Evolutionary conservation across 2,888 invertebrate genomes (phyloP).

Genomic region (Eugnorisma glareosa): DNA sequence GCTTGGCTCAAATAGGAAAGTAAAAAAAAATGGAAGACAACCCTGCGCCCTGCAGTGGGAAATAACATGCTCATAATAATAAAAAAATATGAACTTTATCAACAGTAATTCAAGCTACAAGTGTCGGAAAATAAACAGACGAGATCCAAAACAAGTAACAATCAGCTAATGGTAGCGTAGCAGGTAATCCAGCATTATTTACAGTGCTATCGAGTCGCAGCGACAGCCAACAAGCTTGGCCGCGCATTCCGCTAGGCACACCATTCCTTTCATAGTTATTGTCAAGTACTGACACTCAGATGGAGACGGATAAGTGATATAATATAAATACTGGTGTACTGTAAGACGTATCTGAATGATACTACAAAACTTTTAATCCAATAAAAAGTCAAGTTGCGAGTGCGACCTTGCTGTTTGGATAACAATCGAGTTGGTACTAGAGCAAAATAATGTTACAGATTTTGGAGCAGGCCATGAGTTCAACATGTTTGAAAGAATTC

Average conservation of each 20-base stretch:
- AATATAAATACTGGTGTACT: constrained; percentile 33
- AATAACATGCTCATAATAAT: neutral
- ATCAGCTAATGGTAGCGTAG: constrained; percentile 81
- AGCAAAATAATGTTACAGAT: neutral
- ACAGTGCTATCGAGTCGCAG: constrained; percentile 75
- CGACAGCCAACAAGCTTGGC: constrained; percentile 59
- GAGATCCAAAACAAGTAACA: constrained; percentile 57
- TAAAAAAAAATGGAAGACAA: neutral
- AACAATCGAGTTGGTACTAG: neutral
- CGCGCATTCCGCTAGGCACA: constrained; percentile 33
- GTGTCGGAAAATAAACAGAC: constrained; percentile 8
- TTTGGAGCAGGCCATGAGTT: neutral
- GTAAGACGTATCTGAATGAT: constrained; percentile 4
- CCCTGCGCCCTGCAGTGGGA: no score
- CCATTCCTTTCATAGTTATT: constrained; percentile 48
- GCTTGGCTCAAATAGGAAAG: no score
- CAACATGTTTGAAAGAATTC: constrained; percentile 18
- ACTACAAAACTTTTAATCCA: neutral
- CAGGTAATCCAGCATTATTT: constrained; percentile 79
- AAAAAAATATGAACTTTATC: neutral
- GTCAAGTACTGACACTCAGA: constrained; percentile 36
- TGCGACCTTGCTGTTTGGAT: constrained; percentile 1
- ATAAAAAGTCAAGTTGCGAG: neutral
- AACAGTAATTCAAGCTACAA: neutral
- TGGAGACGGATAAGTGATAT: constrained; percentile 23